A percentile compares a stretch with the other conserved stretches of the same genome.
Conservation (phyloP, 2,113 vertebrate species). For the Catharus bicknelli region DNA sequence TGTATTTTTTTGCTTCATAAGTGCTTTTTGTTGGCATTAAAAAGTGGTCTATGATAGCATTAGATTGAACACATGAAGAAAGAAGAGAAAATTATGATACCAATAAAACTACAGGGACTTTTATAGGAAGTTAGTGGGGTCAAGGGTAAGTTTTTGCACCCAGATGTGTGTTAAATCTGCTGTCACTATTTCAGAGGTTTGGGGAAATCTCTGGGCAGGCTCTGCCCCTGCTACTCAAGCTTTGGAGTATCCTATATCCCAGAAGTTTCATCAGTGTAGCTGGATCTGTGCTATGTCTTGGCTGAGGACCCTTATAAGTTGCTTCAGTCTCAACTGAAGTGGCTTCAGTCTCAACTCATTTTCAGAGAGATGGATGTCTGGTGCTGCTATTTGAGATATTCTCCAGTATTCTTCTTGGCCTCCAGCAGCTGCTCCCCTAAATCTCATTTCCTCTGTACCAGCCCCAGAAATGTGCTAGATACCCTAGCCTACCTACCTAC, state of each 20-base stretch:
- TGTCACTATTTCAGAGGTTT: not conserved
- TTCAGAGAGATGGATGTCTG: not conserved
- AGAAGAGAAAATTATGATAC: not conserved
- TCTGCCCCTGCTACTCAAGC: not conserved
- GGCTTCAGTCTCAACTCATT: not conserved
- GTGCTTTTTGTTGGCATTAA: not conserved
- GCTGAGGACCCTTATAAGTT: not conserved
- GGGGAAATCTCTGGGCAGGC: not conserved
- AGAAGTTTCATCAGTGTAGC: not conserved
- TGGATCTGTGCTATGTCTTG: not conserved
- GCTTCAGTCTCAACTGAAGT: not conserved
- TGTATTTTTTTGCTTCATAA: not conserved
- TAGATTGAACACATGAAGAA: not conserved
- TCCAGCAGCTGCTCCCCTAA: not conserved
- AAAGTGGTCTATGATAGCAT: not conserved
- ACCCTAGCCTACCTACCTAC: fast-evolving
- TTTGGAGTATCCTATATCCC: not conserved
- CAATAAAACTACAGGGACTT: not conserved
- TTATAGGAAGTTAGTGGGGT: not conserved
- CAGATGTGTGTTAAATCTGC: not conserved
- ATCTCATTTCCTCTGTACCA: not conserved
- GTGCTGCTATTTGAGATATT: not conserved
- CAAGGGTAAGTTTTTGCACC: not conserved
- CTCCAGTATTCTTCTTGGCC: not conserved
- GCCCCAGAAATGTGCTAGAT: not conserved